A percentile compares a stretch with the other conserved stretches of the same genome.
Evolutionary conservation across 2,888 invertebrate genomes (phyloP).

Genomic region (Dicyrtoma fusca): DNA sequence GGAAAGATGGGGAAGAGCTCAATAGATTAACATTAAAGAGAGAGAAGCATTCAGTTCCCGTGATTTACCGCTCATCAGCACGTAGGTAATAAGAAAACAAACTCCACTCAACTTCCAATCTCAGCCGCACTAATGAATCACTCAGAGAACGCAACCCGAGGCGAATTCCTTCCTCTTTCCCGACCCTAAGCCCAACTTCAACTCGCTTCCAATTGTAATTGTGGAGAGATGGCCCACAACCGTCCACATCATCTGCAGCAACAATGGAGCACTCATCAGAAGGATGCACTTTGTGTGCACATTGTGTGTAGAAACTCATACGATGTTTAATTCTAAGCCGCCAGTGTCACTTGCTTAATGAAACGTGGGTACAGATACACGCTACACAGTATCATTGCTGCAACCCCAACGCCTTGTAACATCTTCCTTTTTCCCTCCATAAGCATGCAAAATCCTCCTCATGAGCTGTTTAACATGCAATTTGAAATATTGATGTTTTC

Average conservation of each 20-base stretch:
- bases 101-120: slow-evolving; percentile 47
- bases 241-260: background rate
- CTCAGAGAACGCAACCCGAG: slow-evolving; percentile 35
- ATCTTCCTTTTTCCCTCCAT: too few species aligned
- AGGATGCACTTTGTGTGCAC: too few species aligned
- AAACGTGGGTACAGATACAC: too few species aligned
- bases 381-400: too few species aligned
- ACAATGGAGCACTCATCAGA: too few species aligned
- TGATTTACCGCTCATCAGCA: slow-evolving; percentile 49
- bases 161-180: slow-evolving; percentile 33
- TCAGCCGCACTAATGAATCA: slow-evolving; percentile 49
- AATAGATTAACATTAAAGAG: slow-evolving; percentile 31
- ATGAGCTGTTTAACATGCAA: too few species aligned
- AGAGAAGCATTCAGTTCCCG: slow-evolving; percentile 32
- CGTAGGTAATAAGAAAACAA: slow-evolving; percentile 45
- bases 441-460: too few species aligned
- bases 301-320: too few species aligned
- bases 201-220: slow-evolving; percentile 21
- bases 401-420: too few species aligned
- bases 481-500: too few species aligned
- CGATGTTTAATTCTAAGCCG: too few species aligned
- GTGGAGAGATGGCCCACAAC: background rate
- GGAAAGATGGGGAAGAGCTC: slow-evolving; percentile 20
- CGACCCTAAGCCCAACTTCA: slow-evolving; percentile 21
- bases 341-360: too few species aligned